Base-by-base conservation (phyloP, 2,797 vertebrate genomes). In the Rhinichthys osculus region DNA sequence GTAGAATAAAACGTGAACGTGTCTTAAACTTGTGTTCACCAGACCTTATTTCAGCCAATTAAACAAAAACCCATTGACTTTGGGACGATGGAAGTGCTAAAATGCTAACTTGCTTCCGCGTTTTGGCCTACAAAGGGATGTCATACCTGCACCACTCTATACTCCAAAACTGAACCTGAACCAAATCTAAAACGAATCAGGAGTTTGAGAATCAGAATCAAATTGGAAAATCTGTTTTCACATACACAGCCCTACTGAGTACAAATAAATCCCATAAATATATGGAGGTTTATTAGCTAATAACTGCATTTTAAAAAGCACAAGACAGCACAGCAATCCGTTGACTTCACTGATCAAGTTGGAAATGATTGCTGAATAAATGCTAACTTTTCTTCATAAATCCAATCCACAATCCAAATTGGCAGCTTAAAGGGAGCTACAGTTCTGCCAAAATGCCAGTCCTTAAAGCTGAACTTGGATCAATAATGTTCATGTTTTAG, bases 381-480 rank as follows among this genome's bases (percentile, higher is more conserved):
- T 38, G 13, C 23, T 2, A 77, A 77, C 23, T 33, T 66, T 33
- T 66, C 27, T 67, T 67, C 17, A 27, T 21, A 66, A 66, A 77
- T 40, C n/a, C n/a, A n/a, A n/a, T n/a, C n/a, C 59, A 19, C 14
- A 14, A 82, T 47, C 54, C 44, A 84, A 69, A 78, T 9, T 54
- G 70, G 27, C 40, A 44, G 47, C 21, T 76, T 52, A 76, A 77
- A 19, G 27, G 7, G 17, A 23, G 2, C 47, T 38, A 33, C 59
- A n/a, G 19, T 30, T 52, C 19, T 84, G 47, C 47, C 73, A 70
- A 84, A 66, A 33, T 23, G 17, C 10, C 47, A 57, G 59, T 57
- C 71, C 8, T 40, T 33, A 38, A n/a, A 64, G 71, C 77, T 67
- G 30, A n/a, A 52, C 13, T 52, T 8, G 8, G 27, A 42, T 82